Evolutionary conservation across 2,888 invertebrate genomes (phyloP).

Genomic region (Coleophora deauratella): DNA sequence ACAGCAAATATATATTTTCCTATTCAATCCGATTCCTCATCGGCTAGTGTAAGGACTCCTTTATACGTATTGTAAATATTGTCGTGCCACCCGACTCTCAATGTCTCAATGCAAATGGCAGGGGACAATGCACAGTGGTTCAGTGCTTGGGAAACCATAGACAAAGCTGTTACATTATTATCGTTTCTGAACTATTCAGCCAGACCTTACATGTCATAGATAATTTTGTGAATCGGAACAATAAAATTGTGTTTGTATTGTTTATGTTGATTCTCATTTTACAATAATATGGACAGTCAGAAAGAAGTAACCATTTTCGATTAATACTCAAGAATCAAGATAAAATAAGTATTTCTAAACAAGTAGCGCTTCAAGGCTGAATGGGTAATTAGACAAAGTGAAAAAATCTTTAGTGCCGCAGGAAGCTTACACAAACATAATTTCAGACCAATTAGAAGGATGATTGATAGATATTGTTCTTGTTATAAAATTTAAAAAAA

Average conservation of each 20-base stretch:
- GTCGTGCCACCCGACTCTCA: slow-evolving; percentile 16
- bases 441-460: slow-evolving; percentile 15
- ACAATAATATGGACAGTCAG: too few relatives aligned
- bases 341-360: too few relatives aligned
- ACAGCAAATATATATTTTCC: too few relatives aligned
- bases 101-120: slow-evolving; percentile 19
- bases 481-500: neutral
- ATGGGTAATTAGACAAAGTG: neutral
- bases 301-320: too few relatives aligned
- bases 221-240: neutral
- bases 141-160: slow-evolving; percentile 6
- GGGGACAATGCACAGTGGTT: slow-evolving; percentile 18
- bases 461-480: slow-evolving; percentile 4
- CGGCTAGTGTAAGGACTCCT: too few relatives aligned
- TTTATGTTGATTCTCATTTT: neutral
- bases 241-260: neutral
- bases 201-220: neutral
- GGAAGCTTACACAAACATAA: too few relatives aligned
- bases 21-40: too few relatives aligned
- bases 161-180: slow-evolving; percentile 10
- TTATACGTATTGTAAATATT: too few relatives aligned
- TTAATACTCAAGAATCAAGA: too few relatives aligned
- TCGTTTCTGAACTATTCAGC: neutral
- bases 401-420: slow-evolving; percentile 3
- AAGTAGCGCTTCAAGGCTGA: neutral